These are phyloP conservation scores for Narcine bancroftii DNA, from an alignment of 2,113 vertebrate species.

Conservation along the genomic window DNA sequence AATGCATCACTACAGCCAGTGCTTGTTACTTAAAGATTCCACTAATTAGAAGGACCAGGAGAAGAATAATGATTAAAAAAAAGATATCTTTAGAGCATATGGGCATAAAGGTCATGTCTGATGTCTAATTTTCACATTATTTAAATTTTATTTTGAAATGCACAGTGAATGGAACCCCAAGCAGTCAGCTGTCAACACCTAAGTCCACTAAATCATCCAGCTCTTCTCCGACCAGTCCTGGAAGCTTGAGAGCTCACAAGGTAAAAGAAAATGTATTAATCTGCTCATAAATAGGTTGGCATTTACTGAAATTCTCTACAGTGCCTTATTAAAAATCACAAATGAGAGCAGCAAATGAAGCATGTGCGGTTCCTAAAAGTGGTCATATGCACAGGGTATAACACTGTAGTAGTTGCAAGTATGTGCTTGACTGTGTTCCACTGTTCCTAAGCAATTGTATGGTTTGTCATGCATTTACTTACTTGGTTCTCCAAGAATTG, in stretches of 20 bases:
- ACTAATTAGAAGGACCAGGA: neutral
- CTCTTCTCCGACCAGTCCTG: constrained; percentile 86
- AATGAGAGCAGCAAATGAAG: neutral
- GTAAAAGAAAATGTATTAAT: constrained; percentile 51
- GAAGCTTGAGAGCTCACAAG: constrained; percentile 70
- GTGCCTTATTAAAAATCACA: neutral
- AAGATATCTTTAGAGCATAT: neutral
- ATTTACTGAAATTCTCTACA: neutral
- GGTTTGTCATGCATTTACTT: neutral
- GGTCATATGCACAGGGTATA: neutral
- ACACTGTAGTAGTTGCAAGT: too few relatives aligned
- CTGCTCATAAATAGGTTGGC: neutral
- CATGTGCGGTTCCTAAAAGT: neutral
- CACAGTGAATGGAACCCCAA: constrained; percentile 79
- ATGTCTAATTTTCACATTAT: constrained; percentile 37
- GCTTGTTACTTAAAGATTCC: neutral
- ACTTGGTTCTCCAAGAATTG: neutral
- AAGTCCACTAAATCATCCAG: constrained; percentile 88
- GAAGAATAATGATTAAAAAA: neutral
- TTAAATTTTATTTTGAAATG: constrained; percentile 45
- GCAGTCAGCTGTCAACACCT: constrained; percentile 78
- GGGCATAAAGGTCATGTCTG: neutral
- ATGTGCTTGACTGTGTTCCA: neutral
- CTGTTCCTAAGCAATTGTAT: neutral
- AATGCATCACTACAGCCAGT: too few relatives aligned